Evolutionary conservation across 30 jellyfish, hydroid and myxozoan genomes (phyloP).

Genomic region (Clytia hemisphaerica): DNA sequence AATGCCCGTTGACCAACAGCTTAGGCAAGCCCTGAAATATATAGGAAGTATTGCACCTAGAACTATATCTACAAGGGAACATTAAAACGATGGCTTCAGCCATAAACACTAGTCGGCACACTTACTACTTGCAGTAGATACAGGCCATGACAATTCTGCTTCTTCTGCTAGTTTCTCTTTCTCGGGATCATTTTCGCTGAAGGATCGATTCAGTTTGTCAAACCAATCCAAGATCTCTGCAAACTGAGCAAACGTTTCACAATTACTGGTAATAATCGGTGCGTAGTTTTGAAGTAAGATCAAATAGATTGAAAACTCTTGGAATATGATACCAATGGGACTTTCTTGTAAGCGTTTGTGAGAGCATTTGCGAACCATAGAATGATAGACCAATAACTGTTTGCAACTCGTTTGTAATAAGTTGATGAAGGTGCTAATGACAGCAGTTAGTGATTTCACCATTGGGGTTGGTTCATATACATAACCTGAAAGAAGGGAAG

Average conservation of each 20-base stretch:
- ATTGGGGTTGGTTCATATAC: conserved; percentile 55
- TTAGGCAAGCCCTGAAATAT: too few relatives aligned
- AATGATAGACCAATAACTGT: conserved; percentile 27
- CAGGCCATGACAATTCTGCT: too few relatives aligned
- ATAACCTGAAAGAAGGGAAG: conserved; percentile 31
- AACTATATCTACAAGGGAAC: too few relatives aligned
- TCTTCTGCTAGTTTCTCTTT: too few relatives aligned
- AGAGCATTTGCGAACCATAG: conserved; percentile 23
- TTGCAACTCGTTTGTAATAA: conserved; percentile 59
- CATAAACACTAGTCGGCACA: too few relatives aligned
- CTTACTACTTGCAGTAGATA: too few relatives aligned
- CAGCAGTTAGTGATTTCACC: conserved; percentile 31
- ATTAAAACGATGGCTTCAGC: too few relatives aligned
- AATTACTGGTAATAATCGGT: conserved; percentile 71
- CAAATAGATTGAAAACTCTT: conserved; percentile 21
- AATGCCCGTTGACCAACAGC: too few relatives aligned
- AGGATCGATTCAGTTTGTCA: conserved; percentile 29
- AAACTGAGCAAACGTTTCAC: conserved; percentile 71
- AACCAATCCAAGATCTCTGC: conserved; percentile 62
- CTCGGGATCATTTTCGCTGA: too few relatives aligned
- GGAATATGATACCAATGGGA: conserved; percentile 24
- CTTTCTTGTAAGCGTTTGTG: conserved; percentile 15
- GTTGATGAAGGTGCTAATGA: conserved; percentile 48
- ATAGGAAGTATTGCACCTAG: too few relatives aligned
- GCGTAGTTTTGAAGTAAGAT: conserved; percentile 65